Percentiles rank a stretch among this genome's conserved stretches.
These are phyloP conservation scores for Chrysomela aeneicollis DNA, from an alignment of 2,888 invertebrate species.

Conservation along the genomic window DNA sequence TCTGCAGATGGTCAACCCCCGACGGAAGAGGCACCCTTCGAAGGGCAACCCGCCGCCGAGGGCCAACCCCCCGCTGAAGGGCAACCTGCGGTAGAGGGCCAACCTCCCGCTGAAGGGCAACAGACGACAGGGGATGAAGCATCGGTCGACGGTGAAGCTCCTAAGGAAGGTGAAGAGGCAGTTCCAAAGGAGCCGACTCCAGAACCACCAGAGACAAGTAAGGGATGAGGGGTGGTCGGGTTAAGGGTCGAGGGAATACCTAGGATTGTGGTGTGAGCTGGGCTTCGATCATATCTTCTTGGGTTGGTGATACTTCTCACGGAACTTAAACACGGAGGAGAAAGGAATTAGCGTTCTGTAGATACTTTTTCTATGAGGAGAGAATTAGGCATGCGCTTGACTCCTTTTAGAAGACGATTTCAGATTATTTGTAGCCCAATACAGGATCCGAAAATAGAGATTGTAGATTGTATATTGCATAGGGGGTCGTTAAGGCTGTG, in stretches of 20 bases:
- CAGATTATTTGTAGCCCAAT: too few species aligned
- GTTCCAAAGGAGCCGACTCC: slow-evolving; percentile 27
- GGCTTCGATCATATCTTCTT: too few species aligned
- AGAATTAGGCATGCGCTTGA: too few species aligned
- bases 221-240: neutral
- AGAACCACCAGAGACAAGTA: slow-evolving; percentile 35
- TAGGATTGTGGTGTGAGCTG: too few species aligned
- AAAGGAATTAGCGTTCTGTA: too few species aligned
- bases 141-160: slow-evolving; percentile 41
- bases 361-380: too few species aligned
- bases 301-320: too few species aligned
- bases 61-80: slow-evolving; percentile 50
- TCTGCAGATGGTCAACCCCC: slow-evolving; percentile 53
- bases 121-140: slow-evolving; percentile 47
- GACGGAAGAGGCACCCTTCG: slow-evolving; percentile 53
- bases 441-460: too few species aligned
- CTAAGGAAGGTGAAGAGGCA: slow-evolving; percentile 32
- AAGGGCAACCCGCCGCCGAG: slow-evolving; percentile 53
- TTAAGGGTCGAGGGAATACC: neutral
- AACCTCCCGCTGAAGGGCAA: slow-evolving; percentile 51
- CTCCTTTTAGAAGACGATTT: too few species aligned
- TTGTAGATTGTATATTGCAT: too few species aligned
- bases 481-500: too few species aligned
- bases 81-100: slow-evolving; percentile 52
- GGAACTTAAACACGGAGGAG: too few species aligned